Conservation (phyloP, 2,888 invertebrate species). For the Eupithecia subfuscata region DNA sequence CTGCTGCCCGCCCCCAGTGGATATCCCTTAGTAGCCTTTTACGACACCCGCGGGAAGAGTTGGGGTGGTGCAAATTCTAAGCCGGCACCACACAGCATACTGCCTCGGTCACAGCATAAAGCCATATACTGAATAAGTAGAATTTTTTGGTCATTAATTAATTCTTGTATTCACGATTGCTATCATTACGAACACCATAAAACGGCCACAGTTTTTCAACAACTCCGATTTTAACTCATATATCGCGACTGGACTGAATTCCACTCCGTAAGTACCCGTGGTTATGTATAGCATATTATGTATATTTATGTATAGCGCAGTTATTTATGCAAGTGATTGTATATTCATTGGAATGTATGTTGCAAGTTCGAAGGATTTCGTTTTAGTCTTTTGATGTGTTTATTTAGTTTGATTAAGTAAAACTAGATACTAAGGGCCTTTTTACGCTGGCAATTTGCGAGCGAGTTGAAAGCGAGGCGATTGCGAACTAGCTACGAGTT, state of each 20-base stretch:
- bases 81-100: no score
- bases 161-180: neutral
- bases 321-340: constrained; percentile 56
- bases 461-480: neutral
- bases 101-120: no score
- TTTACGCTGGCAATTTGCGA: neutral
- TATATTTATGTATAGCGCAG: constrained; percentile 30
- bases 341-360: constrained; percentile 58
- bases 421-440: neutral
- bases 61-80: no score
- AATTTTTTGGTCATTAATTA: neutral
- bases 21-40: no score
- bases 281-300: constrained; percentile 13
- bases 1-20: no score
- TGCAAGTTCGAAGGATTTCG: constrained; percentile 45
- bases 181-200: neutral
- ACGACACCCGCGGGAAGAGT: no score
- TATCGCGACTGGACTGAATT: constrained; percentile 45
- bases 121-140: no score
- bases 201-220: neutral
- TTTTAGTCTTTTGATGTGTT: constrained; percentile 29
- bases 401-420: neutral
- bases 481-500: neutral
- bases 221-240: constrained; percentile 36
- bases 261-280: constrained; percentile 39